Base-by-base conservation (phyloP, 2,888 invertebrate species). In the Sminthurinus aureus region DNA sequence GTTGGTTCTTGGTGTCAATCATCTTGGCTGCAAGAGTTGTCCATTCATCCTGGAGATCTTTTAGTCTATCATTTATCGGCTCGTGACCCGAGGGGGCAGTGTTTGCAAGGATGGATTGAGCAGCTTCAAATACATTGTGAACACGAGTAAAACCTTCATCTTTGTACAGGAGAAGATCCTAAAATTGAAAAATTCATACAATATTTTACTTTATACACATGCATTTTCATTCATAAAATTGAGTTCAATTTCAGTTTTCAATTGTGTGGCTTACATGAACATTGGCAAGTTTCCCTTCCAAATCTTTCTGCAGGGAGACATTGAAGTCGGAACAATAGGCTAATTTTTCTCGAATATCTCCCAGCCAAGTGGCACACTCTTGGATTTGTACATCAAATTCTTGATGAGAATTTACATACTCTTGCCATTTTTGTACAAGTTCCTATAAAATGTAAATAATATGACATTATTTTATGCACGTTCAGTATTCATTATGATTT, bases 101-200 rank as follows among this genome's bases (percentile, higher is more conserved):
- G 89, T 97, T 98, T 0, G 96, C 96, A 89, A 98, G 91, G 0
- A 98, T 96, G 88, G 93, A 94, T 91, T 98, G 98, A 0, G 97
- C 97, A 87, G 96, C 91, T 89, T 98, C 98, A n/a, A 97, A 95
- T 71, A 96, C 93, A 79, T 94, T 93, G 89, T 98, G 96, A 52
- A 97, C 95, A 90, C 95, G 95, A 0, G 94, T 93, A 89, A 96
- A 96, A 4, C 98, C 98, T 91, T 96, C 96, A 89, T 98, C 98
- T 91, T 98, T 98, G 85, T 95, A 94, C n/a, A 97, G 91, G 76
- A 96, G 91, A 76, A 98, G 91, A 90, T 97, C 97, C 92, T 98
- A 95, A 76, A 85, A 84, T 67, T 38, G 8, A 18, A 51, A 51
- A 26, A 75, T 66, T 20, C 22, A 38, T 51, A 52, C 9, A 52